Base-by-base conservation (phyloP, 2,113 vertebrate species). In the Ascaphus truei region DNA sequence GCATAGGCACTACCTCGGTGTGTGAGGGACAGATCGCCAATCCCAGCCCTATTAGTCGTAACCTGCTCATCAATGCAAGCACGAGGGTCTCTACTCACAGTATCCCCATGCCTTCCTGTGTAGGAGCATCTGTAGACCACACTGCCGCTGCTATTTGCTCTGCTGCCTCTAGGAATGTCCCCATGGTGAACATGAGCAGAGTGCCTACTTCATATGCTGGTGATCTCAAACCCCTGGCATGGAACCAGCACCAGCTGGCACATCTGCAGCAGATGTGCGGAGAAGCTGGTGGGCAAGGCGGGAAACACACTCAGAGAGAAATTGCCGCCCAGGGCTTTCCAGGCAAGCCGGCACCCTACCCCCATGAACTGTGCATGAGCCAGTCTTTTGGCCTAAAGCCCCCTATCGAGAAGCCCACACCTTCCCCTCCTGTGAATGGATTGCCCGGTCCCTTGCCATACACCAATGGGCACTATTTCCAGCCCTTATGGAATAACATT, bases 21-120 rank as follows among this genome's bases (percentile, higher is more conserved):
- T 99, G 97, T 72, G 95, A 98, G 92, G 96, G 96, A 85, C 97
- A 99, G 91, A 98, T 99, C 27, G 96, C 95, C 86, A 99, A 98
- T 87, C 97, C 95, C 79, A 97, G 95, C 88, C 96, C 96, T 80
- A 98, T 98, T 83, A 94, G 95, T 88, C 95, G 95, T 77, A 98
- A 95, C 87, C 90, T 99, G 88, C 94, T 98, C 79, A 96, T 98
- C 85, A 96, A 93, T 84, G 95, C 96, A 83, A 97, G 96, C 89
- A 96, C 94, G 83, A 86, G 95, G 86, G 95, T 96, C 78, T 95
- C 95, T 41, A 92, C 94, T 89, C 95, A 96, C 84, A 90, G 89
- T 57, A 65, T 86, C 84, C 82, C 85, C 86, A 72, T 87, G 80
- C 79, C 90, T 85, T 92, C 93, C 81, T 97, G 93, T 89, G 88